Evolutionary conservation across 2,113 vertebrate genomes (phyloP).

Genomic region (Malurus elegans): DNA sequence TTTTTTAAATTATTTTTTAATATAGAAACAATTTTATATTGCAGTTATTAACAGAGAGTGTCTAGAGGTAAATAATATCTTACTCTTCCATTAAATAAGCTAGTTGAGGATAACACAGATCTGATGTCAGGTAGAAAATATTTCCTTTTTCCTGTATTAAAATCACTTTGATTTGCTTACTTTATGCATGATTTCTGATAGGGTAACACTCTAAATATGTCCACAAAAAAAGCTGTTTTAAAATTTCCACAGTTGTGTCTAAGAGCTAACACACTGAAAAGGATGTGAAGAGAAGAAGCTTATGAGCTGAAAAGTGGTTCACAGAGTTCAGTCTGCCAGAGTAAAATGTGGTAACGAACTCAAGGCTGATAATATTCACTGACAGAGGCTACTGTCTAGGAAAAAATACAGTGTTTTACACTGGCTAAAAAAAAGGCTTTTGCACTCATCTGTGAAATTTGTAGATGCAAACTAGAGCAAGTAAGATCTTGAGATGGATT

Average conservation of each 20-base stretch:
- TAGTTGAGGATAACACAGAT: background rate
- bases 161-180: background rate
- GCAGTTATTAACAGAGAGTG: background rate
- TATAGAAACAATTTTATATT: background rate
- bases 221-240: background rate
- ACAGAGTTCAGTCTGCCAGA: background rate
- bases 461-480: background rate
- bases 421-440: background rate
- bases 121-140: background rate
- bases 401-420: background rate
- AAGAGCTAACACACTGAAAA: background rate
- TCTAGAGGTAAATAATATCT: background rate
- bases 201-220: background rate
- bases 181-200: background rate
- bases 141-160: background rate
- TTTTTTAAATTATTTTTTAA: background rate
- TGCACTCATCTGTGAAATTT: background rate
- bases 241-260: background rate
- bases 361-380: background rate
- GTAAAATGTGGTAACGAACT: background rate
- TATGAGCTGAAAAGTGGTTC: background rate
- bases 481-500: background rate
- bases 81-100: background rate
- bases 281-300: background rate
- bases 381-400: background rate